A percentile compares a stretch with the other conserved stretches of the same genome.
These are phyloP conservation scores for Sorex maritimensis DNA, from an alignment of 2,797 vertebrate genomes.

Conservation along the genomic window DNA sequence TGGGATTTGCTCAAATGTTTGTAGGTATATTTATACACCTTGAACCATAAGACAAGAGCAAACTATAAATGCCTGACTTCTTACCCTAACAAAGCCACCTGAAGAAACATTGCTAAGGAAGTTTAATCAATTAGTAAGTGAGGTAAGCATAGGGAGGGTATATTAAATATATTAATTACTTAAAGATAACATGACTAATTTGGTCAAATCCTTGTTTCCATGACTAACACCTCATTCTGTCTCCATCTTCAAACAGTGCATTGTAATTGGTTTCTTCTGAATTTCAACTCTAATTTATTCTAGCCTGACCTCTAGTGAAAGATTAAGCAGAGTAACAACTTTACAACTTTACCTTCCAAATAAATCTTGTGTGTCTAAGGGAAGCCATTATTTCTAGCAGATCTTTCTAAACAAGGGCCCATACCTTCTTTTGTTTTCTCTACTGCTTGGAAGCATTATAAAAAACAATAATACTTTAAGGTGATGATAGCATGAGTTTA, in stretches of 20 bases:
- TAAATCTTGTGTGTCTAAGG: slow-evolving; percentile 44
- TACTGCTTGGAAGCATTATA: not conserved
- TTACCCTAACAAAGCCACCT: slow-evolving; percentile 22
- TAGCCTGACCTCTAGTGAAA: slow-evolving; percentile 41
- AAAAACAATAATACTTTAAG: not conserved
- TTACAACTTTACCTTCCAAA: slow-evolving; percentile 59
- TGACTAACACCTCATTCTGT: slow-evolving; percentile 24
- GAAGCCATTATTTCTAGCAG: not conserved
- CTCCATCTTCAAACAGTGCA: slow-evolving; percentile 21
- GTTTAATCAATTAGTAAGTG: slow-evolving; percentile 19
- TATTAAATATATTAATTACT: slow-evolving; percentile 38
- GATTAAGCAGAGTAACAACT: slow-evolving; percentile 43
- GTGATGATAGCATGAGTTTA: slow-evolving; percentile 3
- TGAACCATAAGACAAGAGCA: not conserved
- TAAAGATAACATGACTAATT: slow-evolving; percentile 38
- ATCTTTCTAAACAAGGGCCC: not conserved
- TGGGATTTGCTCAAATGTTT: not conserved
- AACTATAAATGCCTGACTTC: slow-evolving; percentile 15
- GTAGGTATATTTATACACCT: not conserved
- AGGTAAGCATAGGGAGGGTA: not conserved
- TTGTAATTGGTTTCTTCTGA: slow-evolving; percentile 48
- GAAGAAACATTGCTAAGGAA: slow-evolving; percentile 26
- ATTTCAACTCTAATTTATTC: slow-evolving; percentile 53
- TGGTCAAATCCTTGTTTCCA: slow-evolving; percentile 48
- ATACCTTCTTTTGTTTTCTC: not conserved